A percentile compares a stretch with the other conserved stretches of the same genome.
Conservation (phyloP, 1,140 invertebrate genomes). For the Pygmarrhopalites habei region DNA sequence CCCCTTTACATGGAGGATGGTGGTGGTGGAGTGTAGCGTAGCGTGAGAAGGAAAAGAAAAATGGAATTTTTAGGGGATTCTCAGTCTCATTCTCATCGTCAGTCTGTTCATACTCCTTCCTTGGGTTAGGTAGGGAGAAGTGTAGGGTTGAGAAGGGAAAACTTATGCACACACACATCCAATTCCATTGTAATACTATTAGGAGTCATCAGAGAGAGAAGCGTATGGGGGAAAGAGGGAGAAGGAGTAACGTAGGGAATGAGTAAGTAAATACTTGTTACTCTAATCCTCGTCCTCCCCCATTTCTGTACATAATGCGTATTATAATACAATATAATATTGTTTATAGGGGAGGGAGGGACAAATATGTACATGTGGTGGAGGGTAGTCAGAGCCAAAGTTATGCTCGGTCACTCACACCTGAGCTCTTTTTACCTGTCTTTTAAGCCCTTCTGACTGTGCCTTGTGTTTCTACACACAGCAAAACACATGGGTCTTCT, state of each 20-base stretch:
- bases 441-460: background rate
- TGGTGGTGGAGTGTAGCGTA: background rate
- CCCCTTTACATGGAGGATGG: no score
- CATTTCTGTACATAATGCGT: background rate
- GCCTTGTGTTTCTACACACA: background rate
- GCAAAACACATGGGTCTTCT: no score
- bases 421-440: constrained; percentile 1
- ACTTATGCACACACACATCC: background rate
- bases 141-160: background rate
- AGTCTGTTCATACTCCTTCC: background rate
- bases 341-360: background rate
- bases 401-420: constrained; percentile 36
- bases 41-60: background rate
- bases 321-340: background rate
- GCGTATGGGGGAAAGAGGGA: background rate
- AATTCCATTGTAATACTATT: background rate
- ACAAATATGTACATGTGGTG: background rate
- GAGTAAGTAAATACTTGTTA: no score
- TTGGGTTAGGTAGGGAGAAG: background rate
- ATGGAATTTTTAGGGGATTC: constrained; percentile 4
- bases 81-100: constrained; percentile 1
- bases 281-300: no score
- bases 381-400: constrained; percentile 4
- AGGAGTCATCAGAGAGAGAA: background rate
- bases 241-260: no score